phyloP scores from a whole-genome alignment of 2,888 invertebrate species.

The Diabrotica balteata region DNA sequence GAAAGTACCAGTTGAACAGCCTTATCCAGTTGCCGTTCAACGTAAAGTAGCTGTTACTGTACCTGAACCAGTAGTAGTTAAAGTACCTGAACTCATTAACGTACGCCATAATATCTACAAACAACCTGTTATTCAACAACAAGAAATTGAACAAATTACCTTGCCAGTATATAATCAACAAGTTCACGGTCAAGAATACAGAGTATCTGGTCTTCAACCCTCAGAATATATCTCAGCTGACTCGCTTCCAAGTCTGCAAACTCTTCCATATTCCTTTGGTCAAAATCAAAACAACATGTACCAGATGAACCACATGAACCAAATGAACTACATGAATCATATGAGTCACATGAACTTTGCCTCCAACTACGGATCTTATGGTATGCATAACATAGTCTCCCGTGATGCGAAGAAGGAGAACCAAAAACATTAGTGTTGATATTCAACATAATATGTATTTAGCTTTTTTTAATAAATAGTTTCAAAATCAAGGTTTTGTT shows the following conservation, averaged over 20 bases:
- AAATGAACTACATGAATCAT: too few relatives aligned
- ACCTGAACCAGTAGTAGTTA: conserved; percentile 46
- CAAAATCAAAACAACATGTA: neutral
- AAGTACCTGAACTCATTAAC: conserved; percentile 41
- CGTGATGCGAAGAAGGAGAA: neutral
- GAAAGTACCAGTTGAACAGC: conserved; percentile 45
- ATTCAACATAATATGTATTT: neutral
- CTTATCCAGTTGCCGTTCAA: conserved; percentile 41
- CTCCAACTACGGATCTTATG: neutral
- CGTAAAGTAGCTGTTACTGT: conserved; percentile 45
- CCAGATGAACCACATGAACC: too few relatives aligned
- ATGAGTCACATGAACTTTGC: too few relatives aligned
- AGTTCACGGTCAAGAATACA: neutral
- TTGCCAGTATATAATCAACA: neutral
- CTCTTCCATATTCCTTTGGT: neutral
- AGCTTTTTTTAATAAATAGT: neutral
- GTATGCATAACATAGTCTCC: neutral
- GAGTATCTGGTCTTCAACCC: too few relatives aligned
- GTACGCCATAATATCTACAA: neutral
- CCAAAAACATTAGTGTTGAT: conserved; percentile 2
- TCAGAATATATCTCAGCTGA: too few relatives aligned
- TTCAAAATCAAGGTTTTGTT: too few relatives aligned
- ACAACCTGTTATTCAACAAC: too few relatives aligned
- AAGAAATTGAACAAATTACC: neutral
- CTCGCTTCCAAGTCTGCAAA: too few relatives aligned